Evolutionary conservation across 2,888 invertebrate genomes (phyloP), one percentile per base, ranked within the genome.

Genomic region (Aelia acuminata): DNA sequence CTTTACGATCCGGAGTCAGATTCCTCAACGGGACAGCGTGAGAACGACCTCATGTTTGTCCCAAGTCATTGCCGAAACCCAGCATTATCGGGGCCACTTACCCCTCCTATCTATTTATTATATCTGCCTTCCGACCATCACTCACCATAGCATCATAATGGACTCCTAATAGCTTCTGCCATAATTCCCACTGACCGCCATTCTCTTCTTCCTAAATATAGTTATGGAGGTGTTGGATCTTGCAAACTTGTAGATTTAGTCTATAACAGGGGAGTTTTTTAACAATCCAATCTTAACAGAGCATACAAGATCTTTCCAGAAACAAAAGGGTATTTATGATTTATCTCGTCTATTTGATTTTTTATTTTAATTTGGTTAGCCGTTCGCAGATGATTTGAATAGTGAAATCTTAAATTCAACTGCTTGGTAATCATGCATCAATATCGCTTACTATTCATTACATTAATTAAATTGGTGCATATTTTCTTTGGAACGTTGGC

Each of bases 51-150:
- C 80, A 47, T 80, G 80, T 80, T 80, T 80, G 80, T 80, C 80
- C 80, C 84, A 50, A 84, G 84, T 84, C 84, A 84, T 84, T 84
- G 84, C 84, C 84, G 84, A 84, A 84, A 84, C 84, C 84, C 84
- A 84, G 49, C 84, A 84, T 84, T 84, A 84, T 80, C 80, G 43
- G 13, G 80, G 39, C 80, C 80, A 80, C 80, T 80, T 80, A 80
- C 80, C 43, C 80, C 80, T 47, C 39, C 43, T 80, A 80, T 80
- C 80, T 80, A 80, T 80, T 80, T 80, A 80, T 80, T 80, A 80
- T 80, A 80, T 80, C 80, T 80, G 80, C 80, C 43, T 80, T 80
- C 80, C 80, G 80, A 80, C 80, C 80, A 80, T 80, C 80, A 80
- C 80, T 80, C 80, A 43, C 43, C 80, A 80, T 80, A 80, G 80